Evolutionary conservation across 2,797 vertebrate species (phyloP).

Genomic region (Sorex maritimensis): DNA sequence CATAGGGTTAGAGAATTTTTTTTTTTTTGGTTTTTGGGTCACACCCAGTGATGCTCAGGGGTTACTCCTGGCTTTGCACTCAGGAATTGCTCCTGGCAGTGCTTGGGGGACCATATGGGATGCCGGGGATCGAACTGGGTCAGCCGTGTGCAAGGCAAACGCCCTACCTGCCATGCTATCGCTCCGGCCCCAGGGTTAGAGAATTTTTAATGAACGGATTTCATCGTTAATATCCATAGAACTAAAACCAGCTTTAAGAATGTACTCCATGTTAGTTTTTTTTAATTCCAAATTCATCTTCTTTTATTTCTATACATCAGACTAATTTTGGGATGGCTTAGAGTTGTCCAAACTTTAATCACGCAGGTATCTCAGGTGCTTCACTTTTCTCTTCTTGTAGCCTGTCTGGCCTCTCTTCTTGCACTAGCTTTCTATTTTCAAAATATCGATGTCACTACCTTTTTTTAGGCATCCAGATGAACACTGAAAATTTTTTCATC

Average conservation of each 20-base stretch:
- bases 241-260: conserved; percentile 37
- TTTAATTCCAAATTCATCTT: neutral
- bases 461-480: neutral
- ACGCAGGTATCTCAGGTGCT: neutral
- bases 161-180: no score
- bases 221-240: neutral
- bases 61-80: no score
- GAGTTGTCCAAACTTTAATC: neutral
- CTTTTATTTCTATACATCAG: neutral
- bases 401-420: neutral
- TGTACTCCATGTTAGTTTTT: neutral
- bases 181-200: no score
- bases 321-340: neutral
- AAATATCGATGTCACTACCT: neutral
- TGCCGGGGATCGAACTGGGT: no score
- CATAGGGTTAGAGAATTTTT: neutral
- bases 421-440: neutral
- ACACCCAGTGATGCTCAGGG: no score
- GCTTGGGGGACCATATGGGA: no score
- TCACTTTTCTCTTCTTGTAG: neutral
- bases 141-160: no score
- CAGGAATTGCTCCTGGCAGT: no score
- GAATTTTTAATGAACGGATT: neutral
- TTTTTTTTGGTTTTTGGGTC: no score
- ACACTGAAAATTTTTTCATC: neutral